Conservation (phyloP, 30 jellyfish, hydroid and myxozoan genomes). For the Aurelia sp. region DNA sequence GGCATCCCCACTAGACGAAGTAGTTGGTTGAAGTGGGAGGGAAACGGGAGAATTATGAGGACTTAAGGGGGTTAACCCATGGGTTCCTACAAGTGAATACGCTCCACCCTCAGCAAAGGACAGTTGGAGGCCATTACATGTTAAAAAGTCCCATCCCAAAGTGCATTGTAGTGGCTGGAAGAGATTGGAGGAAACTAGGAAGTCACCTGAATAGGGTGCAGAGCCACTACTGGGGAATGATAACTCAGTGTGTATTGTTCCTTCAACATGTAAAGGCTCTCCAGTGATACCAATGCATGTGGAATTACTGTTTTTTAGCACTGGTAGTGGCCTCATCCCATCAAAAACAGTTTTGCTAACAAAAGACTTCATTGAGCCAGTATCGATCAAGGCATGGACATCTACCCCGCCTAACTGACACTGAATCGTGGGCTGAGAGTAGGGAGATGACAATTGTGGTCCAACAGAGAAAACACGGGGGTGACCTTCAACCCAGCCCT, state of each 20-base stretch:
- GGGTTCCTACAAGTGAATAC: conserved; percentile 1
- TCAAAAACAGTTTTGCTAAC: conserved; percentile 9
- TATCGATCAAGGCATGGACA: conserved; percentile 45
- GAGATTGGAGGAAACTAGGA: conserved; percentile 1
- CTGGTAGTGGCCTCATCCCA: conserved; percentile 5
- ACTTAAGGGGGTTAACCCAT: conserved; percentile 4
- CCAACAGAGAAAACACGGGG: conserved; percentile 51
- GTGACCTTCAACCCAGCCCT: conserved; percentile 65
- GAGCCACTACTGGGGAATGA: conserved; percentile 26
- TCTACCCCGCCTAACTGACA: conserved; percentile 29
- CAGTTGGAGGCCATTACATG: conserved; percentile 3
- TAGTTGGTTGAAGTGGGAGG: not conserved
- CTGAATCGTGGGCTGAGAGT: conserved; percentile 22
- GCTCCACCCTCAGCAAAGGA: not conserved
- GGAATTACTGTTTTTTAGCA: not conserved
- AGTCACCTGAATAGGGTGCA: not conserved
- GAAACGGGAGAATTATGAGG: not conserved
- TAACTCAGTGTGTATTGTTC: conserved; percentile 4
- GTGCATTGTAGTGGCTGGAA: conserved; percentile 11
- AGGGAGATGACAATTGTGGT: not conserved
- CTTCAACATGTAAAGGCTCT: conserved; percentile 6
- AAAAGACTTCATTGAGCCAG: conserved; percentile 70
- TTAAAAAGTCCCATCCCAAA: conserved; percentile 50
- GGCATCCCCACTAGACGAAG: not conserved
- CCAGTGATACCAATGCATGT: conserved; percentile 50